Base-by-base conservation (phyloP, 1,140 invertebrate genomes). In the Coenobita brevimanus region DNA sequence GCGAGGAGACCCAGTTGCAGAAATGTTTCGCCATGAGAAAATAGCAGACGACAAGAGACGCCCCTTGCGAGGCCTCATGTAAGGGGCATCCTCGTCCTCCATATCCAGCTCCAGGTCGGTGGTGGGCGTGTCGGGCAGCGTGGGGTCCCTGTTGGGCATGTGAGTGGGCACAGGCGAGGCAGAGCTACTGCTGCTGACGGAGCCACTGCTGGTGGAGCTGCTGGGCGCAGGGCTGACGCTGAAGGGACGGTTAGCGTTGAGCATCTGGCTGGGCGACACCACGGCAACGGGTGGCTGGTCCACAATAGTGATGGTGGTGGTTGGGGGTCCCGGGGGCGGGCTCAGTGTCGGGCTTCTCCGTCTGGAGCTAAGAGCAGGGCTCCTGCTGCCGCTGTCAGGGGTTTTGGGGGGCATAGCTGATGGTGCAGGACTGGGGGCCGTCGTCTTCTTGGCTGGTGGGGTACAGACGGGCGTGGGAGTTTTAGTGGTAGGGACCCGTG, bases 21-120 rank as follows among this genome's bases (percentile, higher is more conserved):
- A 90, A 36, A 90, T 90, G 30, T 78, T 89, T 15, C 83, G 81
- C 90, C 90, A 90, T 17, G 90, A 90, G 64, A 82, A 86, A 27
- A 90, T 90, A 54, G 90, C 90, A 6, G 90, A 90, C 13, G 90
- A 90, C 21, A 90, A 71, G 17, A 90, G 90, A 3, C 85, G 88
- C 24, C 90, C 90, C 24, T 78, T 67, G 15, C 90, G 78, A 33
- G 90, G 90, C 15, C 88, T 57, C 62, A 79, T 83, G 50, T 89
- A 90, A 21, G 90, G 86, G 17, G 54, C 57, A 46, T 90, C 90
- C 60, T 89, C 90, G 33, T 89, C 83, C 41, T 89, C 85, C 21
- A 79, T 82, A 33, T 90, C 88, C 15, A 87, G 33, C 57, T 90
- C 90, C 21, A 88, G 43, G 67, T 90, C 90, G 17, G 88, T 89